A percentile compares a stretch with the other conserved stretches of the same genome.
Conservation (phyloP, 2,113 vertebrate genomes). For the Daphoenositta chrysoptera region DNA sequence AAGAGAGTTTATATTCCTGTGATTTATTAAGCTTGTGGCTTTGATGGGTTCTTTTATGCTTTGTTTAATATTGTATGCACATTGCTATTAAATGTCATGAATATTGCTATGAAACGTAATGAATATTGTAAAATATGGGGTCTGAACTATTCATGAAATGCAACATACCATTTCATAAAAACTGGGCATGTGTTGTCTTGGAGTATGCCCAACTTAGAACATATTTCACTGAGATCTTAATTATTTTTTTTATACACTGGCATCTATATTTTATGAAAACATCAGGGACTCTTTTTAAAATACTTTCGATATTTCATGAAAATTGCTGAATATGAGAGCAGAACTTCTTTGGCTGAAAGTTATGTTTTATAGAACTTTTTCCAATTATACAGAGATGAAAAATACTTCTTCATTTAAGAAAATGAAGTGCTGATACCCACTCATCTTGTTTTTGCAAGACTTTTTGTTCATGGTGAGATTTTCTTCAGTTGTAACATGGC, state of each 20-base stretch:
- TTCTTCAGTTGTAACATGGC: not conserved
- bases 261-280: slow-evolving; percentile 25
- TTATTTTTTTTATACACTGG: not conserved
- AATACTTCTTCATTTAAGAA: not conserved
- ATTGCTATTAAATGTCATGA: slow-evolving; percentile 12
- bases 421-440: not conserved
- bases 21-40: slow-evolving; percentile 1
- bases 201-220: not conserved
- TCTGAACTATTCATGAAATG: not conserved
- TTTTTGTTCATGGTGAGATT: not conserved
- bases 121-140: not conserved
- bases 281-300: not conserved
- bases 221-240: not conserved
- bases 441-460: not conserved
- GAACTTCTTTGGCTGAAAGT: not conserved
- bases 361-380: not conserved
- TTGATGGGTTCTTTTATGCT: not conserved
- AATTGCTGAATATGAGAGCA: not conserved
- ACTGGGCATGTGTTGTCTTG: not conserved
- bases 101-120: slow-evolving; percentile 7
- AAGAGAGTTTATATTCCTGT: not conserved
- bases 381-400: not conserved
- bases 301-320: not conserved
- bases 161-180: not conserved
- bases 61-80: slow-evolving; percentile 11